These are phyloP conservation scores for Bungarus multicinctus DNA, from an alignment of 2,113 vertebrate genomes.

Conservation along the genomic window DNA sequence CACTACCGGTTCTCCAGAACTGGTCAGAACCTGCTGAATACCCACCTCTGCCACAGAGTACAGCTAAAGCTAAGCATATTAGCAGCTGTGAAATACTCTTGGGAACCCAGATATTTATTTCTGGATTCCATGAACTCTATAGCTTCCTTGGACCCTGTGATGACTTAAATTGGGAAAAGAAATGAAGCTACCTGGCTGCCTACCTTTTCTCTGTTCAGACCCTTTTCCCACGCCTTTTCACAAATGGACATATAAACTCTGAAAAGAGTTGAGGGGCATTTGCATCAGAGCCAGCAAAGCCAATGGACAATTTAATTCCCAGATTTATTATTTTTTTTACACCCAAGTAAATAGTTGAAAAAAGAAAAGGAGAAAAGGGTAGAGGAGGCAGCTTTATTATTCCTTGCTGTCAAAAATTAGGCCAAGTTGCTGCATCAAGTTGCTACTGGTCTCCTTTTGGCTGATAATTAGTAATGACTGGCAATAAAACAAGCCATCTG, in stretches of 20 bases:
- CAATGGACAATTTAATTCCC: background rate
- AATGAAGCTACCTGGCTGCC: background rate
- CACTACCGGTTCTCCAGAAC: no score
- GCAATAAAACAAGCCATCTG: background rate
- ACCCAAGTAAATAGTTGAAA: background rate
- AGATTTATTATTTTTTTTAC: background rate
- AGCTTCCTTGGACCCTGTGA: background rate
- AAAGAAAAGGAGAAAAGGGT: background rate
- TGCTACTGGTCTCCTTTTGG: background rate
- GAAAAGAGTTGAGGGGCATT: background rate
- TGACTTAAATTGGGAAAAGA: background rate
- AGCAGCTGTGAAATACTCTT: background rate
- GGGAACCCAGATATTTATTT: background rate
- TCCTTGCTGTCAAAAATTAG: background rate
- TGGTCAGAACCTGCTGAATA: no score
- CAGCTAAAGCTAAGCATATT: background rate
- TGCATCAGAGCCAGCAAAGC: background rate
- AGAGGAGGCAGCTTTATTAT: background rate
- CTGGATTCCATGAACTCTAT: background rate
- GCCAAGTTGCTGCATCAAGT: background rate
- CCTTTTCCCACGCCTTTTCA: background rate
- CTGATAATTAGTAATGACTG: background rate
- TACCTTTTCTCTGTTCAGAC: background rate
- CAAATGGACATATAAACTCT: background rate
- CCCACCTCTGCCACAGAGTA: no score